A percentile compares a stretch with the other conserved stretches of the same genome.
Conservation (phyloP, 2,797 vertebrate species). For the Heterohyrax brucei region DNA sequence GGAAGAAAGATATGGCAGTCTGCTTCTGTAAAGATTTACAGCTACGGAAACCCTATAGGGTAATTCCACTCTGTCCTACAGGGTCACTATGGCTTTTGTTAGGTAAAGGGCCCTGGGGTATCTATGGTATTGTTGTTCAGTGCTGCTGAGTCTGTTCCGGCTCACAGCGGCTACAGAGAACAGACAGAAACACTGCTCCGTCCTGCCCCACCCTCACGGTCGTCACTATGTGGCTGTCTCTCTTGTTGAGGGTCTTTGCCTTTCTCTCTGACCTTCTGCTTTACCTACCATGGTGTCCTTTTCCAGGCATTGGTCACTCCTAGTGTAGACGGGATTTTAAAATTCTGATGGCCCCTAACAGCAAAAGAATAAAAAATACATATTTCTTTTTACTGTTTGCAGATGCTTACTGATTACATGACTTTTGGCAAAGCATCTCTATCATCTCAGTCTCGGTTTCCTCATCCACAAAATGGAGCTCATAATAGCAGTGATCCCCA, state of each 20-base stretch:
- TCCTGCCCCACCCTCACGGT: background rate
- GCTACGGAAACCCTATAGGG: too few relatives aligned
- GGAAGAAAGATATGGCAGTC: too few relatives aligned
- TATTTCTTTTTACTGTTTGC: background rate
- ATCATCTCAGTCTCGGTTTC: conserved; percentile 51
- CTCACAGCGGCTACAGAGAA: too few relatives aligned
- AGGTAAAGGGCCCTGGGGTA: too few relatives aligned
- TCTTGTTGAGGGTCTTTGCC: background rate
- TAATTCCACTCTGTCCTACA: too few relatives aligned
- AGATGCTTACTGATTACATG: fast-evolving
- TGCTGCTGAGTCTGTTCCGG: too few relatives aligned
- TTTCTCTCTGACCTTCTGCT: background rate
- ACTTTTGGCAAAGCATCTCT: background rate
- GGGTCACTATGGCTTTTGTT: too few relatives aligned
- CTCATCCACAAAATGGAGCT: conserved; percentile 71
- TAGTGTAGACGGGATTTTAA: background rate
- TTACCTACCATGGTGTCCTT: background rate
- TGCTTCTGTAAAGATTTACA: too few relatives aligned
- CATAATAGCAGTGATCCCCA: conserved; percentile 31
- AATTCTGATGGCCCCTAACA: background rate
- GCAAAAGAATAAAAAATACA: background rate
- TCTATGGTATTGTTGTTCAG: too few relatives aligned
- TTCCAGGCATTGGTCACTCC: background rate
- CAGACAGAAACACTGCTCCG: too few relatives aligned
- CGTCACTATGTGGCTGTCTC: background rate